Conservation (phyloP, 2,113 vertebrate genomes). For the Alectura lathami region DNA sequence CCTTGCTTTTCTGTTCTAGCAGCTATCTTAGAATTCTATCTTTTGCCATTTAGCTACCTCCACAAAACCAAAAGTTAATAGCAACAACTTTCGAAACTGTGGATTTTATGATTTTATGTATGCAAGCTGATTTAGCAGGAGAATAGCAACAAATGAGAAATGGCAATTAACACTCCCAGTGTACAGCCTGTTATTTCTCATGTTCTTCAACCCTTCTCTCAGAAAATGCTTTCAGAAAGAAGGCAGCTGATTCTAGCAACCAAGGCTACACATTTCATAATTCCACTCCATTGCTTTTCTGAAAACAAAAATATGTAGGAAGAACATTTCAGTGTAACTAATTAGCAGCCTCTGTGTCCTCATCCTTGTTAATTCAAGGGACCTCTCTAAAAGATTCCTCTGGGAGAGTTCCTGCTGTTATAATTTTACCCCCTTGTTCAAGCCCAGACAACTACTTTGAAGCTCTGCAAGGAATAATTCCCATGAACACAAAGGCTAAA, state of each 20-base stretch:
- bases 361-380: slow-evolving; percentile 36
- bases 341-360: slow-evolving; percentile 46
- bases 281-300: slow-evolving; percentile 51
- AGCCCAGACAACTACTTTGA: not conserved
- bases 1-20: not conserved
- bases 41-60: slow-evolving; percentile 23
- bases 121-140: slow-evolving; percentile 64
- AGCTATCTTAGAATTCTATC: slow-evolving; percentile 4
- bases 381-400: not conserved
- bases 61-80: slow-evolving; percentile 55
- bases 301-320: slow-evolving; percentile 63
- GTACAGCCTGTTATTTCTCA: slow-evolving; percentile 62
- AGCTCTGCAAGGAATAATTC: not conserved
- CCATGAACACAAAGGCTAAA: not conserved
- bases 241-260: slow-evolving; percentile 69
- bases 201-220: slow-evolving; percentile 49
- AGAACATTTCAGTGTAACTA: slow-evolving; percentile 51
- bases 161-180: slow-evolving; percentile 58
- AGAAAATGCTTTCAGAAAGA: slow-evolving; percentile 49
- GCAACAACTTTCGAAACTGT: slow-evolving; percentile 54
- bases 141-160: slow-evolving; percentile 70
- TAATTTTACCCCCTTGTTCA: not conserved
- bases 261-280: slow-evolving; percentile 49
- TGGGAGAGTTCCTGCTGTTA: not conserved
- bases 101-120: slow-evolving; percentile 61